These are phyloP conservation scores for Zapus hudsonius DNA, from an alignment of 2,113 vertebrate species.

Conservation along the genomic window DNA sequence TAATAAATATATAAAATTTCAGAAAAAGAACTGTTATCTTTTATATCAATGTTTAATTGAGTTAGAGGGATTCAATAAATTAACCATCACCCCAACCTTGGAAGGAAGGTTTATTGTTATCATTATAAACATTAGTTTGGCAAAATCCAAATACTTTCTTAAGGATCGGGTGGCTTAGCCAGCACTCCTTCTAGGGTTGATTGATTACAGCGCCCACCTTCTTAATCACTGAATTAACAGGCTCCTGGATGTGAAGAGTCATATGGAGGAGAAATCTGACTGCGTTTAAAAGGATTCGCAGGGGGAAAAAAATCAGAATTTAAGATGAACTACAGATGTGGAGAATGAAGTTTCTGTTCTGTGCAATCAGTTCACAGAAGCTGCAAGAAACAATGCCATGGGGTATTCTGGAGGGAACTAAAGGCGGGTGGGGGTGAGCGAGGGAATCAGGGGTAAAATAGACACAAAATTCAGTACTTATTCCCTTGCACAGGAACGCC, in stretches of 20 bases:
- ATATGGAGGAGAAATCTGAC: neutral
- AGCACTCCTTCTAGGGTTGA: neutral
- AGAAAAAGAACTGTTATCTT: neutral
- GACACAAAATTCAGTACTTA: constrained; percentile 49
- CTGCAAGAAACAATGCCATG: neutral
- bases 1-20: neutral
- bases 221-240: neutral
- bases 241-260: neutral
- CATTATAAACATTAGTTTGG: neutral
- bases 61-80: neutral
- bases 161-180: neutral
- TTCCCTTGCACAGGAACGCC: constrained; percentile 62
- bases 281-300: neutral
- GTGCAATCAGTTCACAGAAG: constrained; percentile 35
- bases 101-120: neutral
- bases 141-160: constrained; percentile 11
- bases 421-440: neutral
- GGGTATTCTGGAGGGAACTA: neutral
- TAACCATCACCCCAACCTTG: neutral
- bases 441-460: constrained; percentile 51
- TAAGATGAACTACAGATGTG: neutral
- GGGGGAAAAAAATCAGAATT: constrained; percentile 16
- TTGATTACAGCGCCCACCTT: neutral
- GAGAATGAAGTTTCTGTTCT: constrained; percentile 29
- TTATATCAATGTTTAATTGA: too few species aligned